Evolutionary conservation across 2,888 invertebrate genomes (phyloP).

Genomic region (Automeris io): DNA sequence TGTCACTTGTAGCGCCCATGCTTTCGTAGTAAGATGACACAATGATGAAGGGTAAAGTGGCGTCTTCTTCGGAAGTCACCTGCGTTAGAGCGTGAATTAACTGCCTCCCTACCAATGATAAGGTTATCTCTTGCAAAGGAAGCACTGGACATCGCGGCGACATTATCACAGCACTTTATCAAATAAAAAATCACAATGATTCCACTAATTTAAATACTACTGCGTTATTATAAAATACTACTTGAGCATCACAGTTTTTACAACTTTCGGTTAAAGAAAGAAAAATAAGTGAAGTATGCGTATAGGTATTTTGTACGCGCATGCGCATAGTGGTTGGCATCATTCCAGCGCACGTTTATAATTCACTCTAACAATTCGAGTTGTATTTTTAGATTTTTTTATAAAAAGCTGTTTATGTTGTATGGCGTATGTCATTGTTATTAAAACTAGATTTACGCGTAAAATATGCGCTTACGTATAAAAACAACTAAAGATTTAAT

Average conservation of each 20-base stretch:
- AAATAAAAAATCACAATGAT: conserved; percentile 35
- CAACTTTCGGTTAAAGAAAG: conserved; percentile 46
- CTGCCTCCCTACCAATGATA: conserved; percentile 78
- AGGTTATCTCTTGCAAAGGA: conserved; percentile 76
- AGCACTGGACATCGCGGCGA: conserved; percentile 80
- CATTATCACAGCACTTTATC: conserved; percentile 51
- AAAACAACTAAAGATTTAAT: not conserved
- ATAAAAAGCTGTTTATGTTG: conserved; percentile 63
- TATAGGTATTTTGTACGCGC: conserved; percentile 60
- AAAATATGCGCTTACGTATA: conserved; percentile 8
- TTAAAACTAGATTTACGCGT: conserved; percentile 26
- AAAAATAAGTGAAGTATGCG: conserved; percentile 60
- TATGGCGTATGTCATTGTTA: conserved; percentile 42
- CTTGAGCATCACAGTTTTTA: conserved; percentile 52
- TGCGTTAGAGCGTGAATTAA: conserved; percentile 79
- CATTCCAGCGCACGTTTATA: conserved; percentile 62
- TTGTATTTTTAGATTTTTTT: conserved; percentile 69
- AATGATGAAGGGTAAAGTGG: conserved; percentile 76
- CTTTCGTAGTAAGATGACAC: conserved; percentile 77
- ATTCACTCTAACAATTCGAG: conserved; percentile 55
- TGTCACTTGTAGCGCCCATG: conserved; percentile 80
- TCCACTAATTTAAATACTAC: conserved; percentile 26
- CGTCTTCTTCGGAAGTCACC: conserved; percentile 78
- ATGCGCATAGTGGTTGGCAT: conserved; percentile 52
- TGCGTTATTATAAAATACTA: conserved; percentile 30